These are phyloP conservation scores for Archegozetes longisetosus DNA, from an alignment of 1,140 invertebrate genomes.

Conservation along the genomic window DNA sequence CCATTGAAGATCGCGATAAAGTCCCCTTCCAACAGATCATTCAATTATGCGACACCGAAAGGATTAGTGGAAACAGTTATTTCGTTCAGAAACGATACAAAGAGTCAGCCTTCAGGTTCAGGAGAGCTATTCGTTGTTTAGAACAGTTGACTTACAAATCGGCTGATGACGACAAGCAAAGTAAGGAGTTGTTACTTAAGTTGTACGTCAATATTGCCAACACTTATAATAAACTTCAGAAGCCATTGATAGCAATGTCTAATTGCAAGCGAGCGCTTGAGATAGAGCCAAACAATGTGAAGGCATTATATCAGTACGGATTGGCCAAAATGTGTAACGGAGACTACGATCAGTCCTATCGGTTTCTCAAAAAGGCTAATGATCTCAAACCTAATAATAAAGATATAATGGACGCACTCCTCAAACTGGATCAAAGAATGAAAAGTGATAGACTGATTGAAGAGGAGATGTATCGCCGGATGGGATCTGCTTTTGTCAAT, in stretches of 20 bases:
- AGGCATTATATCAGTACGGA: slow-evolving; percentile 10
- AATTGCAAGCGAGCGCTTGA: slow-evolving; percentile 3
- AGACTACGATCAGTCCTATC: background rate
- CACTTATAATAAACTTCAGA: background rate
- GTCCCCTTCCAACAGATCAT: slow-evolving; percentile 5
- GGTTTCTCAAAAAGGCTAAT: background rate
- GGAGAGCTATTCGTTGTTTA: slow-evolving; percentile 38
- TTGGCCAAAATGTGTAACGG: background rate
- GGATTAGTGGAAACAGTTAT: slow-evolving; percentile 42
- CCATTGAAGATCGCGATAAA: slow-evolving; percentile 2
- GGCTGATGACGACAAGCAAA: slow-evolving; percentile 35
- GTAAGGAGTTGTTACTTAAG: slow-evolving; percentile 47
- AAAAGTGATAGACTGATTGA: background rate
- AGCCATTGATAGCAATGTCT: background rate
- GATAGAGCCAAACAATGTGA: slow-evolving; percentile 7
- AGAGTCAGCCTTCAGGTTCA: slow-evolving; percentile 63
- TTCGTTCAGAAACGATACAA: slow-evolving; percentile 50
- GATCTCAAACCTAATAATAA: background rate
- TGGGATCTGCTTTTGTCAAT: background rate
- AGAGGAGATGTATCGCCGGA: background rate
- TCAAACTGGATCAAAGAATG: background rate
- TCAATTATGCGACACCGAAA: slow-evolving; percentile 34
- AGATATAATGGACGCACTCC: background rate
- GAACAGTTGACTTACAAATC: slow-evolving; percentile 25
- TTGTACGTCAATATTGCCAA: slow-evolving; percentile 32